Evolutionary conservation across 2,113 vertebrate genomes (phyloP).

Genomic region (Anser brachyrhynchus): DNA sequence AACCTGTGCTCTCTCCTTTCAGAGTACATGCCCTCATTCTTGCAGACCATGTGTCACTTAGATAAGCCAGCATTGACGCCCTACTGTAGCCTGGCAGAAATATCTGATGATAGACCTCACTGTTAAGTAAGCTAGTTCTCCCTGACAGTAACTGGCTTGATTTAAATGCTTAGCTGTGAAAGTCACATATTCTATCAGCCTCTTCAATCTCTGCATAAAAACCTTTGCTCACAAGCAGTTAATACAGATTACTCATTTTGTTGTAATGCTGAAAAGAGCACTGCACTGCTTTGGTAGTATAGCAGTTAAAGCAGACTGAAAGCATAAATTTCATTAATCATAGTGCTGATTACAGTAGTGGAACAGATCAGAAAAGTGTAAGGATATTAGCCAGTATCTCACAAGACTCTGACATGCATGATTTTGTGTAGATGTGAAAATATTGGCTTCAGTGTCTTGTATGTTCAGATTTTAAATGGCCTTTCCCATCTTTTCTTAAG

Average conservation of each 20-base stretch:
- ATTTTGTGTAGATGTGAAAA: background rate
- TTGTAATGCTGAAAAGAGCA: background rate
- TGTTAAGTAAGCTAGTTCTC: background rate
- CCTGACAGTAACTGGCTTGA: background rate
- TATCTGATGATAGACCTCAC: background rate
- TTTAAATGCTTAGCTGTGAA: constrained; percentile 8
- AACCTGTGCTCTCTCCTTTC: background rate
- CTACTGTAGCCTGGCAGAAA: background rate
- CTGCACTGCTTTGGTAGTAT: background rate
- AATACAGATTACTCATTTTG: background rate
- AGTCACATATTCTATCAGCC: background rate
- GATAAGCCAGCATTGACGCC: background rate
- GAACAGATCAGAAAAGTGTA: background rate
- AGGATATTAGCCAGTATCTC: background rate
- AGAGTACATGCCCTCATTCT: background rate
- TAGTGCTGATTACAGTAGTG: background rate
- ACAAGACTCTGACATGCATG: background rate
- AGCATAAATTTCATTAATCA: background rate
- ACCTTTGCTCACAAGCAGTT: background rate
- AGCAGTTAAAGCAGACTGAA: background rate
- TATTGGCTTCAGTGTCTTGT: background rate
- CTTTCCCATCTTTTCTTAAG: background rate
- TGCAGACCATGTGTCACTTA: background rate
- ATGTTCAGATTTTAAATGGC: background rate
- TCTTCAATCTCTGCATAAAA: background rate